These are phyloP conservation scores for Drosophila prolongata DNA, from an alignment of 2,888 invertebrate genomes.

Conservation along the genomic window DNA sequence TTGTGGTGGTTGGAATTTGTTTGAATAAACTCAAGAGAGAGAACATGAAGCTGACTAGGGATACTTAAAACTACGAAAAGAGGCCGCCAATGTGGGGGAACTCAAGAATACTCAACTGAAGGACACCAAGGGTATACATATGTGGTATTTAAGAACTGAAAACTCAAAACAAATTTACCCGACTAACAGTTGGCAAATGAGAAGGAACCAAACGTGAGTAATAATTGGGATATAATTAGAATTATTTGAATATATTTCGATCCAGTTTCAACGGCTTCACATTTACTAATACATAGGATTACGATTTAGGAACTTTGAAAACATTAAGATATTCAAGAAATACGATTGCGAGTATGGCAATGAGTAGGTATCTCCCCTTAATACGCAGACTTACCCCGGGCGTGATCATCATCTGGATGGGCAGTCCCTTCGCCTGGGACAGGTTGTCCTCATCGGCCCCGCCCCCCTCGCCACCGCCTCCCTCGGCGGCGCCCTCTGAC, in stretches of 20 bases:
- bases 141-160: constrained; percentile 14
- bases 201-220: constrained; percentile 37
- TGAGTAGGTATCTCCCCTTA: constrained; percentile 36
- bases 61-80: constrained; percentile 36
- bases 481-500: constrained; percentile 24
- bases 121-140: constrained; percentile 6
- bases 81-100: constrained; percentile 14
- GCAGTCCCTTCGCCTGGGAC: constrained; percentile 67
- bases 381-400: constrained; percentile 83
- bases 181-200: constrained; percentile 29
- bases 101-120: constrained; percentile 3
- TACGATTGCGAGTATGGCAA: constrained; percentile 53
- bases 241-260: constrained; percentile 53
- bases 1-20: constrained; percentile 32
- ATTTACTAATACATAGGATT: constrained; percentile 73
- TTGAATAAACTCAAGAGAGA: constrained; percentile 14
- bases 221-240: constrained; percentile 35
- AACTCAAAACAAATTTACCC: constrained; percentile 32
- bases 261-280: constrained; percentile 77
- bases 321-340: constrained; percentile 77
- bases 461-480: constrained; percentile 47
- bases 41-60: constrained; percentile 46
- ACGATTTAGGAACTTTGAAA: constrained; percentile 76
- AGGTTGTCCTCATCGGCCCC: constrained; percentile 56
- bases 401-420: constrained; percentile 85